These are phyloP conservation scores for Dendroctonus valens DNA, from an alignment of 1,140 invertebrate genomes.

Conservation along the genomic window DNA sequence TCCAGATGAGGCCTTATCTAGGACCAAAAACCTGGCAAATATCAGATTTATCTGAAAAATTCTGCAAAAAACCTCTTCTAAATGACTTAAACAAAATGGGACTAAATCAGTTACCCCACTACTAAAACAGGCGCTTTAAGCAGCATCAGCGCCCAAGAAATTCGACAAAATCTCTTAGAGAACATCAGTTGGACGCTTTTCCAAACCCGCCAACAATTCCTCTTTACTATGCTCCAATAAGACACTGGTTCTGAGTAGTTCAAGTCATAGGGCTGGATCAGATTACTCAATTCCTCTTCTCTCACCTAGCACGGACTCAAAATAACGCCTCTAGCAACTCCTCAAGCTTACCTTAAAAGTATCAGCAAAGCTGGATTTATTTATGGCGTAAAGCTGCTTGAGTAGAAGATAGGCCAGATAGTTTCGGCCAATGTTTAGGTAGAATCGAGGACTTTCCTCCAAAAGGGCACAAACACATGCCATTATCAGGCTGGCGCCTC, in stretches of 20 bases:
- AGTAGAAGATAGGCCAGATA: constrained; percentile 37
- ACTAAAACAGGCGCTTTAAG: constrained; percentile 19
- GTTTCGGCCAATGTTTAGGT: constrained; percentile 32
- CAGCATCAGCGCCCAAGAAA: constrained; percentile 3
- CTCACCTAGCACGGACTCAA: constrained; percentile 11
- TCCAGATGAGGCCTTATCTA: background rate
- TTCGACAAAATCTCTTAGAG: constrained; percentile 5
- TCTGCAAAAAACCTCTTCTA: background rate
- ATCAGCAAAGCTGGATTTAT: constrained; percentile 42
- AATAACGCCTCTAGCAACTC: background rate
- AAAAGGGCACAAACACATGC: constrained; percentile 40
- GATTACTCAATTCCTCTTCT: constrained; percentile 20
- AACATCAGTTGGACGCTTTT: constrained; percentile 22
- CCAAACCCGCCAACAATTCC: background rate
- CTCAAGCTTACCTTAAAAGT: constrained; percentile 33
- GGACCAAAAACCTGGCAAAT: constrained; percentile 14
- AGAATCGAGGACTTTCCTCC: constrained; percentile 42
- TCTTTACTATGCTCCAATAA: constrained; percentile 5
- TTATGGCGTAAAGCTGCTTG: constrained; percentile 44
- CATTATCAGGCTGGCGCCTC: constrained; percentile 36
- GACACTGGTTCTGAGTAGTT: constrained; percentile 6
- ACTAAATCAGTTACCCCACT: constrained; percentile 12
- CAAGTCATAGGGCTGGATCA: constrained; percentile 17
- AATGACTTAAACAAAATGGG: background rate
- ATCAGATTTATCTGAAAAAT: constrained; percentile 14